Evolutionary conservation across 2,113 vertebrate species (phyloP).

Genomic region (Microtus richardsoni): DNA sequence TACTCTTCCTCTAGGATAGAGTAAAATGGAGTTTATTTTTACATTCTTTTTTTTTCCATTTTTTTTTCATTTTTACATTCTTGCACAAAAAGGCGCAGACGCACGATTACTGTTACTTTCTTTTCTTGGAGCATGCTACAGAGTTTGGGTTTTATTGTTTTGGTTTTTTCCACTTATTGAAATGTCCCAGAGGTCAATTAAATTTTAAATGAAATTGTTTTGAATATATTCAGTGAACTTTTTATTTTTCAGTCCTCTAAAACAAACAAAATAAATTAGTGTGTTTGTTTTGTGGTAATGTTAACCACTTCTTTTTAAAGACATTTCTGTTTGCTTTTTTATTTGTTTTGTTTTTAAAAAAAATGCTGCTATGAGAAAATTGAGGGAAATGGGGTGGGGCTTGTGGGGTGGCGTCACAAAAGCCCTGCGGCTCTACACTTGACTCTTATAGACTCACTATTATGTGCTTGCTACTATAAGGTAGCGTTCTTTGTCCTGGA

Average conservation of each 20-base stretch:
- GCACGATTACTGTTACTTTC: neutral
- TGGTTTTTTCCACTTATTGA: constrained; percentile 4
- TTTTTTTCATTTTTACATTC: neutral
- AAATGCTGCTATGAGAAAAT: neutral
- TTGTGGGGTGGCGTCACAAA: neutral
- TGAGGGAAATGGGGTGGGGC: neutral
- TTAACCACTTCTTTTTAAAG: neutral
- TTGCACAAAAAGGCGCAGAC: neutral
- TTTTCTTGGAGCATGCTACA: neutral
- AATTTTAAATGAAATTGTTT: constrained; percentile 28
- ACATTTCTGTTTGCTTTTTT: neutral
- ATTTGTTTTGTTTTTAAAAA: neutral
- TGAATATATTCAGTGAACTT: neutral
- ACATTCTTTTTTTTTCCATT: too few relatives aligned
- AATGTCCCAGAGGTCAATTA: neutral
- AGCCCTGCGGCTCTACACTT: neutral
- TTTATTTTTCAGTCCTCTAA: neutral
- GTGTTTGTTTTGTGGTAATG: neutral
- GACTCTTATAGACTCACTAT: neutral
- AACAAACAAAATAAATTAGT: neutral
- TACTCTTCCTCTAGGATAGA: neutral
- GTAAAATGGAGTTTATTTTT: neutral
- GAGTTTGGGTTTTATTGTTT: neutral
- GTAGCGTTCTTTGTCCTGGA: neutral
- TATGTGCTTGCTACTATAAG: neutral